Base-by-base conservation (phyloP, 2,888 invertebrate genomes). In the Heliconius erato region DNA sequence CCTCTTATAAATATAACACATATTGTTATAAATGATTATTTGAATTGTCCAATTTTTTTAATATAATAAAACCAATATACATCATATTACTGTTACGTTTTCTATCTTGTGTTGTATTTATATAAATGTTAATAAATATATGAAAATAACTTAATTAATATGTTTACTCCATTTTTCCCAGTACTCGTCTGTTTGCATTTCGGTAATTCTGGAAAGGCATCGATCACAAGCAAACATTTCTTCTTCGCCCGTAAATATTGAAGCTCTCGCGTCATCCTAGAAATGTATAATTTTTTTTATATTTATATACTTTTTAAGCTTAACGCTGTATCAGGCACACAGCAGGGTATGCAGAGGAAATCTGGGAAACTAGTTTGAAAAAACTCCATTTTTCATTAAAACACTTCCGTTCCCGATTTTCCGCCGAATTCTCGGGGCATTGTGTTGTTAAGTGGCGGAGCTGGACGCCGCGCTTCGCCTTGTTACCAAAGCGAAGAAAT, bases 171-270 rank as follows among this genome's bases (percentile, higher is more conserved):
- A 98, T 89, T 97, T 97, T 78, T 98, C 97, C 99, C 99, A 99
- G 93, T 99, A 99, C 86, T 98, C 98, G 80, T 97, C 97, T 0
- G 98, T 98, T 94, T 99, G 99, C 99, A 99, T 99, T 96, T 99
- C 99, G 86, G 98, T 97, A 63, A 99, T 96, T 85, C 99, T 96
- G 0, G 99, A 99, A 44, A 99, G 93, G 35, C 99, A 99, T 82
- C 99, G 96, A 89, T 99, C 99, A 91, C 98, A 99, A 0, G 99
- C 99, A 94, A 99, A 99, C 89, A 99, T 95, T 95, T 99, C 99
- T 93, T 99, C 99, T 92, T 99, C 99, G 0, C 99, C 99, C 1
- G 99, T 99, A 90, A 99, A 99, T 87, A 99, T 98, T 89, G 98
- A 99, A 6, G 99, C 98, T 85, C 97, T 97, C 32, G 98, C 97